These are phyloP conservation scores for Cranoglanis bouderius DNA, from an alignment of 2,113 vertebrate species.

Conservation along the genomic window DNA sequence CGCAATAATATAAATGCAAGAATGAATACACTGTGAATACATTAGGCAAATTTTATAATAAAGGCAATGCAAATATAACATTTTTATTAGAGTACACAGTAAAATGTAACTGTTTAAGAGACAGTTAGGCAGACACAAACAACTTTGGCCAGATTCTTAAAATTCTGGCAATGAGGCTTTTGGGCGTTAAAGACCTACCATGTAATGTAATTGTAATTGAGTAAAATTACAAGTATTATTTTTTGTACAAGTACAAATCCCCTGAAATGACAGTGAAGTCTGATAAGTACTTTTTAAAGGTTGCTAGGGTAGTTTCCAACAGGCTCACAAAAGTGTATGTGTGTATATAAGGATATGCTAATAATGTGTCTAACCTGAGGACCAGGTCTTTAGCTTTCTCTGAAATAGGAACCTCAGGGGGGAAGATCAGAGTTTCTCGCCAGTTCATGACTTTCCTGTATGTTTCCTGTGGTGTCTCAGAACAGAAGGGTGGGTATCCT, in stretches of 20 bases:
- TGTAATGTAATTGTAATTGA: too few relatives aligned
- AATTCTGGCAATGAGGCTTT: not conserved
- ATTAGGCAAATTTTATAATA: not conserved
- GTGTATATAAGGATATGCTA: not conserved
- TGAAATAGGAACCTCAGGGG: constrained; percentile 96
- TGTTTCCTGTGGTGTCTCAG: constrained; percentile 96
- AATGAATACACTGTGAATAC: not conserved
- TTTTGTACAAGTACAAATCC: not conserved
- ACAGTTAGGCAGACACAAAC: too few relatives aligned
- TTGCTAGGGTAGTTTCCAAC: not conserved
- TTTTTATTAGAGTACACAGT: not conserved
- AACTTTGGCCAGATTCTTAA: too few relatives aligned
- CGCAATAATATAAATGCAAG: not conserved
- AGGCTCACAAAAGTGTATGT: not conserved
- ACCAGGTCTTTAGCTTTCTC: constrained; percentile 96
- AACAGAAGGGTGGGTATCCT: constrained; percentile 99
- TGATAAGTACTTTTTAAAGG: not conserved
- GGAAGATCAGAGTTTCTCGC: constrained; percentile 96
- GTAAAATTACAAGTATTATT: too few relatives aligned
- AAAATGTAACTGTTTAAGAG: too few relatives aligned
- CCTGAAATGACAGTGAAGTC: not conserved
- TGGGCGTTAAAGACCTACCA: not conserved
- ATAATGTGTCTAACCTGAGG: constrained; percentile 73
- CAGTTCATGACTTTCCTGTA: constrained; percentile 99
- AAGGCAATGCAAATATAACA: not conserved